Evolutionary conservation across 2,113 vertebrate species (phyloP).

Genomic region (Phyllostomus discolor): DNA sequence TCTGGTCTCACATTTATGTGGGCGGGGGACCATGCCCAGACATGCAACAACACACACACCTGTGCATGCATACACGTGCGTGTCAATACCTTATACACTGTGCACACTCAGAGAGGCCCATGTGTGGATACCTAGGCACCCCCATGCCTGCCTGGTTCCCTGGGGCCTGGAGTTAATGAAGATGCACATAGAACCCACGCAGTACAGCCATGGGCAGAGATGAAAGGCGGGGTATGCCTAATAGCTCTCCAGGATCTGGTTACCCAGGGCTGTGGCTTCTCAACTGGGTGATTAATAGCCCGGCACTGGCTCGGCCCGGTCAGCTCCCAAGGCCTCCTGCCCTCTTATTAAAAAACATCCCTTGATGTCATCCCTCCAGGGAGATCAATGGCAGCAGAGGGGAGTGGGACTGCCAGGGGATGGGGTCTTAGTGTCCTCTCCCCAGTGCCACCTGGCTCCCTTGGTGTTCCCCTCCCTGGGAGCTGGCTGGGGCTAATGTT

Average conservation of each 20-base stretch:
- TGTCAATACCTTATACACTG: too few relatives aligned
- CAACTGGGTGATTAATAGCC: conserved; percentile 32
- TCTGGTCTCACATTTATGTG: neutral
- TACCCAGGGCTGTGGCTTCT: conserved; percentile 34
- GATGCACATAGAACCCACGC: neutral
- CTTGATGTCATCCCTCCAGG: conserved; percentile 7
- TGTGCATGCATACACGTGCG: too few relatives aligned
- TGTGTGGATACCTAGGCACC: neutral
- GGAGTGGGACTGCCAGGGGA: neutral
- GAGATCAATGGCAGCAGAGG: neutral
- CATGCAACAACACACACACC: too few relatives aligned
- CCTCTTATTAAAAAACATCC: conserved; percentile 50
- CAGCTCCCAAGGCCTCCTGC: conserved; percentile 52
- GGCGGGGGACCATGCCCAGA: neutral
- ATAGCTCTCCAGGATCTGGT: neutral
- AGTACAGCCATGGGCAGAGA: conserved; percentile 37
- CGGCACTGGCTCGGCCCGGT: neutral
- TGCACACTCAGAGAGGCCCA: neutral
- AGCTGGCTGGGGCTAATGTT: neutral
- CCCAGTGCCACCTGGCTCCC: neutral
- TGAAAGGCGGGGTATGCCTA: conserved; percentile 36
- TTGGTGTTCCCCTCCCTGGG: neutral
- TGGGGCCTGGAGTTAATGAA: neutral
- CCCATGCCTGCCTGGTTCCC: neutral
- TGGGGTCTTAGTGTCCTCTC: neutral